phyloP scores from a whole-genome alignment of 2,113 vertebrate genomes.

The Urocolius indicus region DNA sequence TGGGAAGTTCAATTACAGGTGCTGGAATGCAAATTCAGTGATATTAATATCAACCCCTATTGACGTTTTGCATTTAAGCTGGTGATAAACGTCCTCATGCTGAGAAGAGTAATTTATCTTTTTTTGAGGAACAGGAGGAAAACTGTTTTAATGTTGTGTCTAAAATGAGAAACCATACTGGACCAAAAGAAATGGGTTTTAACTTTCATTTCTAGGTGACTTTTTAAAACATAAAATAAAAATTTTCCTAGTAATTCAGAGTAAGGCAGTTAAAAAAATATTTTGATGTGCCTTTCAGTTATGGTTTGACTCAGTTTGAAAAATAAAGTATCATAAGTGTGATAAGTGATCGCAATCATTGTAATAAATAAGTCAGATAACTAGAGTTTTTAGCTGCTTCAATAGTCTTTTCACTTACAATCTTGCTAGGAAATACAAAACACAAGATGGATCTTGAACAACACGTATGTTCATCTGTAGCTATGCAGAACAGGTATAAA shows the following conservation, averaged over 20 bases:
- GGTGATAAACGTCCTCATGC: conserved; percentile 21
- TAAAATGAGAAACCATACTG: conserved; percentile 23
- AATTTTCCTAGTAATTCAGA: neutral
- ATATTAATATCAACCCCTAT: neutral
- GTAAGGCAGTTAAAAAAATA: neutral
- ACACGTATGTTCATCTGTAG: neutral
- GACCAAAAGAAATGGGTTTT: conserved; percentile 2
- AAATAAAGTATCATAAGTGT: neutral
- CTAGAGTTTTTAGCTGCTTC: neutral
- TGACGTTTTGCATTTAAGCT: conserved; percentile 22
- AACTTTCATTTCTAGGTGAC: neutral
- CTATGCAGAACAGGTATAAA: neutral
- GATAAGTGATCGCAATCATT: neutral
- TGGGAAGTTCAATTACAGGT: conserved; percentile 17
- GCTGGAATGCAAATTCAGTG: conserved; percentile 23
- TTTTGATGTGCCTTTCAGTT: neutral
- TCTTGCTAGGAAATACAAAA: neutral
- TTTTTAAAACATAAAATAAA: neutral
- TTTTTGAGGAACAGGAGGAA: conserved; percentile 15
- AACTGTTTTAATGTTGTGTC: neutral
- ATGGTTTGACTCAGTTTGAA: neutral
- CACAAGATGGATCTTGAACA: neutral
- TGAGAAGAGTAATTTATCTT: conserved; percentile 51
- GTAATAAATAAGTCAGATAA: neutral
- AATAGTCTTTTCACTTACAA: neutral